Conservation (phyloP, 2,888 invertebrate species). For the Pantelozetes paolii region DNA sequence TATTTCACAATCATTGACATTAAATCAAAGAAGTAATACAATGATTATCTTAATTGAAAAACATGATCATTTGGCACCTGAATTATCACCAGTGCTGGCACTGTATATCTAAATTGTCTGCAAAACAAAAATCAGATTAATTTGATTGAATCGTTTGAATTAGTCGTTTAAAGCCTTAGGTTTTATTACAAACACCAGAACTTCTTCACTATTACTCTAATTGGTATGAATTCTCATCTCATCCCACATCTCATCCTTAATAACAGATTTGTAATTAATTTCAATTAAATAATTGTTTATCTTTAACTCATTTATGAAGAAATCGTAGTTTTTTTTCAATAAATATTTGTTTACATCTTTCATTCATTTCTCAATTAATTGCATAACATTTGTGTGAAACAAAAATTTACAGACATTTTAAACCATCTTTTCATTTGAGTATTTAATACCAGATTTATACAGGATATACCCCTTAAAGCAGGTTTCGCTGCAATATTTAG, state of each 20-base stretch:
- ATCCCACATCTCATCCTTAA: background rate
- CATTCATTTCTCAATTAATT: too few relatives aligned
- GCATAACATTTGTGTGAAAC: too few relatives aligned
- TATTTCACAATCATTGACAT: background rate
- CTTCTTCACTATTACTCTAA: background rate
- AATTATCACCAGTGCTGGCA: background rate
- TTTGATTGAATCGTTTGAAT: constrained; percentile 4
- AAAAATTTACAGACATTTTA: too few relatives aligned
- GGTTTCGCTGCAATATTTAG: too few relatives aligned
- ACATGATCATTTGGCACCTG: constrained; percentile 8
- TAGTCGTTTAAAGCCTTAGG: background rate
- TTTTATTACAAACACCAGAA: background rate
- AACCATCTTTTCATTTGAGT: too few relatives aligned
- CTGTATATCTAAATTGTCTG: background rate
- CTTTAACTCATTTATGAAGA: too few relatives aligned
- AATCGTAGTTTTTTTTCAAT: too few relatives aligned
- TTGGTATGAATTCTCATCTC: background rate
- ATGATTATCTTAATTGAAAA: background rate
- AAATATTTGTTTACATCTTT: too few relatives aligned
- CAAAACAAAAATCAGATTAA: background rate
- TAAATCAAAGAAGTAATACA: background rate
- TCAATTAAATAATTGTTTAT: background rate
- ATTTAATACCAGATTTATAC: too few relatives aligned
- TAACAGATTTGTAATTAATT: constrained; percentile 8
- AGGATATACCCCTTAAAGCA: too few relatives aligned